These are phyloP conservation scores for Sarcophaga bullata DNA, from an alignment of 1,140 invertebrate species.

Conservation along the genomic window DNA sequence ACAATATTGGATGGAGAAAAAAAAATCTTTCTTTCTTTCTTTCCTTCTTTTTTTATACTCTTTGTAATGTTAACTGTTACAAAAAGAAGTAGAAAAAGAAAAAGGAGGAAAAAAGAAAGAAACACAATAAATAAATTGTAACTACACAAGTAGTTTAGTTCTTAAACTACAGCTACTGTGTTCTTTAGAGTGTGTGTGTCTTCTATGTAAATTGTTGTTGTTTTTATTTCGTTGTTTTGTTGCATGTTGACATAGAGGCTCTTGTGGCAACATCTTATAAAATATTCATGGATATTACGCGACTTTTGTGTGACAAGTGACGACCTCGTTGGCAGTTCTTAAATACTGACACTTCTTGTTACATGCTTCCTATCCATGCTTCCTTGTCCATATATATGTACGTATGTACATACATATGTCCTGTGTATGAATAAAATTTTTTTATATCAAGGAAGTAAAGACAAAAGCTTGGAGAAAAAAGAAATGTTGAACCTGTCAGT, in stretches of 20 bases:
- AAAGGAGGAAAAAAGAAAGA: too few species aligned
- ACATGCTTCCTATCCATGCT: background rate
- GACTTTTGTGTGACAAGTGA: constrained; percentile 33
- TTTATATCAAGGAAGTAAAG: background rate
- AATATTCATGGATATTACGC: constrained; percentile 38
- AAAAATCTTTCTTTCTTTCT: background rate
- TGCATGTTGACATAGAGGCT: too few species aligned
- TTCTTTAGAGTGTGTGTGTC: too few species aligned
- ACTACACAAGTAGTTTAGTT: too few species aligned
- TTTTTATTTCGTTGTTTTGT: too few species aligned
- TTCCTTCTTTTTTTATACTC: too few species aligned
- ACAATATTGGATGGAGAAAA: background rate
- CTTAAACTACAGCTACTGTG: too few species aligned
- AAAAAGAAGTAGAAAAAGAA: too few species aligned
- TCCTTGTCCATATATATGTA: background rate
- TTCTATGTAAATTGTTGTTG: too few species aligned
- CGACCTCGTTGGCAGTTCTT: constrained; percentile 16
- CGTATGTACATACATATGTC: background rate
- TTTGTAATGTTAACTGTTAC: too few species aligned
- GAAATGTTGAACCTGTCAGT: constrained; percentile 9
- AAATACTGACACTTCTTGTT: constrained; percentile 14
- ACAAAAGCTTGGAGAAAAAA: background rate
- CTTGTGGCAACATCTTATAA: constrained; percentile 3
- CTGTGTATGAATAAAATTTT: background rate
- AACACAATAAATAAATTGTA: too few species aligned